Percentiles rank a stretch among this genome's conserved stretches.
phyloP scores from a whole-genome alignment of 1,140 invertebrate species.

The Trissolcus basalis region DNA sequence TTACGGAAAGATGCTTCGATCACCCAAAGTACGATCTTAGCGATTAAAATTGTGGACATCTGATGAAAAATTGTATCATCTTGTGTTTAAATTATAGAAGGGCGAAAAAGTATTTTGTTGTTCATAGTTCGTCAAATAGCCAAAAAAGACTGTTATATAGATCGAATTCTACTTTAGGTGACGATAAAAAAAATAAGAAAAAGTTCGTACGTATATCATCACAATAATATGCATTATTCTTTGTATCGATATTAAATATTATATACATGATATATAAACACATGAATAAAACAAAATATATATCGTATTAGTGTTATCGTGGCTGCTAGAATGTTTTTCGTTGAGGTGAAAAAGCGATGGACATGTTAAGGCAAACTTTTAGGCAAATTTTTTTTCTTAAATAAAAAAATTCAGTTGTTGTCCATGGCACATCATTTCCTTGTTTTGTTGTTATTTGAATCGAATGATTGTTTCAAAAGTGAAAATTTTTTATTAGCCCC shows the following conservation, averaged over 20 bases:
- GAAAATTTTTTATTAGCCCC: neutral
- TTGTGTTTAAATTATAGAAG: constrained; percentile 49
- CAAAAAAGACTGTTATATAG: constrained; percentile 74
- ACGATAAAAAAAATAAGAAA: constrained; percentile 31
- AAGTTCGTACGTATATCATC: constrained; percentile 63
- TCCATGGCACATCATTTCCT: constrained; percentile 14
- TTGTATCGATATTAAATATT: constrained; percentile 47
- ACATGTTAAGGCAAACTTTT: constrained; percentile 35
- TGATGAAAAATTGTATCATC: constrained; percentile 40
- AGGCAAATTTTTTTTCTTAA: constrained; percentile 25
- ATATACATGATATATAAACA: constrained; percentile 56
- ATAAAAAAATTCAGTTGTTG: constrained; percentile 8
- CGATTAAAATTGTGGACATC: constrained; percentile 27
- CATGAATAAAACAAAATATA: constrained; percentile 54
- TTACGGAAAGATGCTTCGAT: constrained; percentile 19
- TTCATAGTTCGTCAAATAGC: constrained; percentile 71
- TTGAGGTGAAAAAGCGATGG: constrained; percentile 46
- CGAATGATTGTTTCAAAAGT: constrained; percentile 1
- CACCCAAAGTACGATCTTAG: constrained; percentile 24
- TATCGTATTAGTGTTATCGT: constrained; percentile 62
- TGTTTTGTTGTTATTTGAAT: constrained; percentile 17
- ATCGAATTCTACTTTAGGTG: constrained; percentile 68
- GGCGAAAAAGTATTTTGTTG: constrained; percentile 66
- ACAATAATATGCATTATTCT: constrained; percentile 59
- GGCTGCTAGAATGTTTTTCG: constrained; percentile 58